Evolutionary conservation across 2,888 invertebrate species (phyloP), one percentile per base, ranked within the genome.

Genomic region (Macroteleia sp.): DNA sequence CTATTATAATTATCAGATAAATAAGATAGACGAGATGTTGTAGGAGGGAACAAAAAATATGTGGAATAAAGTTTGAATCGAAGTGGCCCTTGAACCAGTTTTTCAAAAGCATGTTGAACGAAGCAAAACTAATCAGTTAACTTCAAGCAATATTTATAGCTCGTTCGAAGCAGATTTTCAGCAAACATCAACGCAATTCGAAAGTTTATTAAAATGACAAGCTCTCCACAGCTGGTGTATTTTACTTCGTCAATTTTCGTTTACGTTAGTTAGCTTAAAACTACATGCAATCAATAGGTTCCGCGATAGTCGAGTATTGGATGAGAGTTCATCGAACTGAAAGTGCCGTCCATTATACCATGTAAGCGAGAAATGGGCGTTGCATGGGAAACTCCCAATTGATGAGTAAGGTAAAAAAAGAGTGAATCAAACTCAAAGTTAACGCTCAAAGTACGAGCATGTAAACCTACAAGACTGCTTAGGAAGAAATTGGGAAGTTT

Each of bases 311-410:
- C 54, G 66, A 52, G 42, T 67, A 54, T 67, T 54, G 54, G 67
- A 75, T 67, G 20, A 46, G 64, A 67, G 74, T 66, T 74, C 75
- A 75, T 67, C 67, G 75, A 59, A 74, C 74, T 62, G 75, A 75
- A 75, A 67, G 67, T 75, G 61, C 61, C 67, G 75, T 75, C 56
- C 69, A 75, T 75, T 75, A 69, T 69, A 62, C 39, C 32, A 50
- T 46, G 61, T 66, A 64, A 73, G 64, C 62, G 64, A 50, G 64
- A 48, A 59, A 57, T 46, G 61, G 41, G 54, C 39, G 46, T 75
- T 69, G 56, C 69, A 57, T 16, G 69, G 34, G 50, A 32, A 50
- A 36, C 62, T 50, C 46, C 50, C 50, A 48, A 64, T 62, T 76
- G 76, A 70, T 54, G 62, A 36, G 62, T 44, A 25, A 30, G 34